A percentile compares a stretch with the other conserved stretches of the same genome.
phyloP scores from a whole-genome alignment of 92 coral and sea anemone genomes.

The Umimayanthus kanabou region DNA sequence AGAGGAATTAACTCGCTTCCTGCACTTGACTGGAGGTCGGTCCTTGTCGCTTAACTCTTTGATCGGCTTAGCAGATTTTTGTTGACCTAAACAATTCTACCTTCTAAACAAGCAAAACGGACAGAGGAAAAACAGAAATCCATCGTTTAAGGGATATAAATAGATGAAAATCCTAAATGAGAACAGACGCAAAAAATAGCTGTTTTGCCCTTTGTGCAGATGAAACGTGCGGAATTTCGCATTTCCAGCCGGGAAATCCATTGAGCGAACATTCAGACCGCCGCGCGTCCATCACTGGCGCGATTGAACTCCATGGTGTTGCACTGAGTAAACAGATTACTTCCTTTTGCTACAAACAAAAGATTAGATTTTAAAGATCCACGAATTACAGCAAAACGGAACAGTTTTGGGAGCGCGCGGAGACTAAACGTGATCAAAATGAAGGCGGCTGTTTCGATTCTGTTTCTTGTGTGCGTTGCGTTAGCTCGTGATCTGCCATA shows the following conservation, averaged over 20 bases:
- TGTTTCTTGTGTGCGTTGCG: not conserved
- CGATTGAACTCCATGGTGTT: not conserved
- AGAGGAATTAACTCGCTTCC: not conserved
- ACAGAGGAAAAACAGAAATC: constrained; percentile 13
- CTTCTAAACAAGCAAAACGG: not conserved
- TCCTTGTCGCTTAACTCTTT: not conserved
- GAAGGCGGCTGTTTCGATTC: not conserved
- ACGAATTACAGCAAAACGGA: constrained; percentile 26
- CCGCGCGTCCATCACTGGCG: constrained; percentile 11
- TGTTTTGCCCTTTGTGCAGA: not conserved
- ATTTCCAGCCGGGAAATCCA: constrained; percentile 21
- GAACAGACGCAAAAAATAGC: not conserved
- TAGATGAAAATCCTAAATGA: not conserved
- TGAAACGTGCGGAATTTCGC: not conserved
- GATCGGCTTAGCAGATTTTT: constrained; percentile 8
- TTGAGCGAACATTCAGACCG: not conserved
- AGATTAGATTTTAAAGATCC: constrained; percentile 14
- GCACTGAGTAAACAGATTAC: constrained; percentile 3
- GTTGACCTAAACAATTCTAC: not conserved
- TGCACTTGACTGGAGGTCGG: not conserved
- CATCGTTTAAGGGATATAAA: not conserved
- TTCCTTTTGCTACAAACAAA: not conserved
- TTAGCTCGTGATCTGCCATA: not conserved
- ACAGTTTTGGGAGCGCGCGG: not conserved
- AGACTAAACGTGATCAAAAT: not conserved